Evolutionary conservation across 2,888 invertebrate genomes (phyloP), one percentile per base, ranked within the genome.

Genomic region (Ormia ochracea): DNA sequence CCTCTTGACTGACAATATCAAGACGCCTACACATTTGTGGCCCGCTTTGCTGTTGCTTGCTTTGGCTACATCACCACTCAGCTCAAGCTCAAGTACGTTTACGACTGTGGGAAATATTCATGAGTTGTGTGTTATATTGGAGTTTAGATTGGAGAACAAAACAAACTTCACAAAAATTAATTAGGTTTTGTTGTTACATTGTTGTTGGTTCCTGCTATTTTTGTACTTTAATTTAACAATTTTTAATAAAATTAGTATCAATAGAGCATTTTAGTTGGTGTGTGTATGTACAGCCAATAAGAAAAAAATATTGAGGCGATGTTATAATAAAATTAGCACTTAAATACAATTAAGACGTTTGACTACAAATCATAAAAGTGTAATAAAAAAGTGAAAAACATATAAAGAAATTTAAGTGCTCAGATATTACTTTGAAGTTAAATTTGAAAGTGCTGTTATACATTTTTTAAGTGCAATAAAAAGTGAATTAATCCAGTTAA

Each of bases 1-100:
- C 86, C 86, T 86, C 86, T 86, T 86, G 86, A 87, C 86, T 86
- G 86, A 86, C 86, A 86, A 86, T 86, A 86, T 86, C 87, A 85
- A 87, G 84, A 86, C 86, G 86, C 86, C 86, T 86, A 86, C 86
- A 86, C 86, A 84, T 87, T 84, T 86, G 82, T 63, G 61, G 77
- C 52, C 70, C 41, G 50, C 21, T 48, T 45, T 33, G 28, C 19
- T 36, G 65, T 50, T 36, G 23, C 33, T 50, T 36, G 23, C 33
- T 38, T 48, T 28, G 50, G 26, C 23, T 43, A 63, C 21, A 56
- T 21, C 63, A n/a, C 61, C 14, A 56, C 48, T 54, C 63, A 48
- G 7, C 36, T 12, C 23, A 12, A 19, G 36, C 7, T n/a, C n/a
- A 33, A 9, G 26, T 28, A 28, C 12, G 28, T 31, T 31, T 7